These are phyloP conservation scores for Neostethus bicornis DNA, from an alignment of 2,797 vertebrate species.

Conservation along the genomic window DNA sequence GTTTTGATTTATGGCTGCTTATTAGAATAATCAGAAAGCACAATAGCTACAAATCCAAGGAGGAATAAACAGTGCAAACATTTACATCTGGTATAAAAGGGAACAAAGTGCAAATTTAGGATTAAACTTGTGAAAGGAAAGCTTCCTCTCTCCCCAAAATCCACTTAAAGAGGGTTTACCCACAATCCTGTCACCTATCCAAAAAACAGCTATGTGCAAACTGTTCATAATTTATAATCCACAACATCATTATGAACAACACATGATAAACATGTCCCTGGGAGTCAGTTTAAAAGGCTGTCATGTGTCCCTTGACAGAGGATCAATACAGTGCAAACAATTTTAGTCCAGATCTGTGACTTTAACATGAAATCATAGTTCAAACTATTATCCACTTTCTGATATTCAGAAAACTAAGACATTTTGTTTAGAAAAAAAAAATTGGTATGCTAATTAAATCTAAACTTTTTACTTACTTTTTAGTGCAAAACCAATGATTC, in stretches of 20 bases:
- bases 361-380: background rate
- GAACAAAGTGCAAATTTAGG: constrained; percentile 19
- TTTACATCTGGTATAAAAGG: constrained; percentile 5
- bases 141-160: background rate
- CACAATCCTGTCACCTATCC: background rate
- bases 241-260: background rate
- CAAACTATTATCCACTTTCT: background rate
- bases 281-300: background rate
- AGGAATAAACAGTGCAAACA: constrained; percentile 12
- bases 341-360: background rate
- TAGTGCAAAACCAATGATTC: too few relatives aligned
- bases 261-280: constrained; percentile 8
- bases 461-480: too few relatives aligned
- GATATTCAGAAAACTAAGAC: background rate
- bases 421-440: too few relatives aligned
- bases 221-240: background rate
- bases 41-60: constrained; percentile 1
- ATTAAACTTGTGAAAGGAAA: constrained; percentile 9
- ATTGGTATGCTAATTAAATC: too few relatives aligned
- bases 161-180: background rate
- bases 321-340: constrained; percentile 25
- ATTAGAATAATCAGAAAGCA: background rate
- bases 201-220: background rate
- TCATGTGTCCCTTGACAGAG: constrained; percentile 9
- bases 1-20: too few relatives aligned